Evolutionary conservation across 1,140 invertebrate genomes (phyloP).

Genomic region (Teleopsis dalmanni): DNA sequence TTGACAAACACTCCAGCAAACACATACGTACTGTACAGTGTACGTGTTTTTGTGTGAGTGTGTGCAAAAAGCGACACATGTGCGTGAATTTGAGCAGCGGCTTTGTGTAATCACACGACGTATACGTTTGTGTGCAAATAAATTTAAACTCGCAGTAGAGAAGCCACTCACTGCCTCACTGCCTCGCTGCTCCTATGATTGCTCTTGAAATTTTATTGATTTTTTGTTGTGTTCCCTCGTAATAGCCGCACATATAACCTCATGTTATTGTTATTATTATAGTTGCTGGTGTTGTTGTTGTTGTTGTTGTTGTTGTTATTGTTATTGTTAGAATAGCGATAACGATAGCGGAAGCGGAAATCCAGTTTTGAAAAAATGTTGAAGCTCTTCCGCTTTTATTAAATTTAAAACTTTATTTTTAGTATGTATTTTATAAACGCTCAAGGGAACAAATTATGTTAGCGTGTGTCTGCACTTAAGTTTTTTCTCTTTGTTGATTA

Average conservation of each 20-base stretch:
- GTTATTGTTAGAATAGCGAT: conserved; percentile 5
- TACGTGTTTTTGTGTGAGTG: no score
- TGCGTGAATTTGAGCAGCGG: no score
- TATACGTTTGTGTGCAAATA: no score
- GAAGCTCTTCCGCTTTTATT: conserved; percentile 2
- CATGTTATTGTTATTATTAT: neutral
- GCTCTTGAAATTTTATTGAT: no score
- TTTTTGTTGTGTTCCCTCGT: neutral
- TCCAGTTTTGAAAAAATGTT: neutral
- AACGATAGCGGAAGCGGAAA: neutral
- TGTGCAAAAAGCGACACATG: no score
- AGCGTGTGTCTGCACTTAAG: neutral
- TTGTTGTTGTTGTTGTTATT: conserved; percentile 1
- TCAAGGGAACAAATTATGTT: conserved; percentile 7
- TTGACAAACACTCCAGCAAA: no score
- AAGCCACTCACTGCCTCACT: no score
- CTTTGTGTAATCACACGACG: no score
- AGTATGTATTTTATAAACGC: conserved; percentile 2
- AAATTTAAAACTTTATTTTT: conserved; percentile 9
- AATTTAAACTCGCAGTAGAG: no score
- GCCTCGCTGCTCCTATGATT: no score
- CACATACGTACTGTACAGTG: no score
- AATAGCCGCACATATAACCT: neutral
- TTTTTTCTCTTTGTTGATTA: neutral
- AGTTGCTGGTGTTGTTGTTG: conserved; percentile 1